phyloP scores from a whole-genome alignment of 2,797 vertebrate genomes.

The Buceros bicornis region DNA sequence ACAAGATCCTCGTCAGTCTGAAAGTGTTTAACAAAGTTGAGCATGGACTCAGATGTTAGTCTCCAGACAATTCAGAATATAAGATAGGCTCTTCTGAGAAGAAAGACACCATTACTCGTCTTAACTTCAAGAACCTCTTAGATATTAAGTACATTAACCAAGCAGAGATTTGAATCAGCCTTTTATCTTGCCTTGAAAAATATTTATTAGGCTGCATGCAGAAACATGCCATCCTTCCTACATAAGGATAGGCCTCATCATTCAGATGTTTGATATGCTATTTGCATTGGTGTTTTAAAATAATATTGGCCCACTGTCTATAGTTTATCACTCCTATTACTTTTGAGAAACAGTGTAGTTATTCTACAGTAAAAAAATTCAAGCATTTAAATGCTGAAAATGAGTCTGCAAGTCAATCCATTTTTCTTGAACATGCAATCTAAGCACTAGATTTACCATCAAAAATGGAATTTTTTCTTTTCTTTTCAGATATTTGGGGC shows the following conservation, averaged over 20 bases:
- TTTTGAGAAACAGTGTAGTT: not conserved
- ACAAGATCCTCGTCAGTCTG: not conserved
- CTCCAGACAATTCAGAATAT: not conserved
- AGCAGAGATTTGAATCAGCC: not conserved
- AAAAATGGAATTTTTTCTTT: constrained; percentile 1
- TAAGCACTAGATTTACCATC: not conserved
- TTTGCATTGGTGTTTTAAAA: not conserved
- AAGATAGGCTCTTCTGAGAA: not conserved
- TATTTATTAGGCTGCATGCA: not conserved
- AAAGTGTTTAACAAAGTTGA: not conserved
- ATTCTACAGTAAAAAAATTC: not conserved
- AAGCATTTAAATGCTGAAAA: not conserved
- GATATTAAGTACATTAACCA: not conserved
- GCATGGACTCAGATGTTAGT: not conserved
- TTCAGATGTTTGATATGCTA: not conserved
- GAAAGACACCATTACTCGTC: not conserved
- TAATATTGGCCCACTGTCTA: not conserved
- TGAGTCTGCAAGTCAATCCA: not conserved
- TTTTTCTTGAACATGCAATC: not conserved
- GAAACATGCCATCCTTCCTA: not conserved
- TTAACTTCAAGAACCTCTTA: not conserved
- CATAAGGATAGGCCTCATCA: not conserved
- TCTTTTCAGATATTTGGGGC: constrained; percentile 93
- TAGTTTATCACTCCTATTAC: not conserved
- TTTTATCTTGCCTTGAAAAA: not conserved